A percentile compares a stretch with the other conserved stretches of the same genome.
These are phyloP conservation scores for Hydriomena furcata DNA, from an alignment of 2,888 invertebrate genomes.

Conservation along the genomic window DNA sequence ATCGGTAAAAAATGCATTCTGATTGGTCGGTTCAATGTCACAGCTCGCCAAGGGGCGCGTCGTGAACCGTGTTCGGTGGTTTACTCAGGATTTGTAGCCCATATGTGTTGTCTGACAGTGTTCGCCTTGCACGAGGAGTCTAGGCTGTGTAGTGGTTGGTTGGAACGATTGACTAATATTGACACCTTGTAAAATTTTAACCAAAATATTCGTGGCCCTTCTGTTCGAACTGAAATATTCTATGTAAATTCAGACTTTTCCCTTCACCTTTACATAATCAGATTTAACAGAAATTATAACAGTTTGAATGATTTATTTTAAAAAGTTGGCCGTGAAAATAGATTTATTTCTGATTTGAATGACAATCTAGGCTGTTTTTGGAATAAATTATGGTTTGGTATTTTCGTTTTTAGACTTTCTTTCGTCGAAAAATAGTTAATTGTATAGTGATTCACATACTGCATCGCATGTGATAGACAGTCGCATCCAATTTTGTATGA, in stretches of 20 bases:
- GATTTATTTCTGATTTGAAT: constrained; percentile 45
- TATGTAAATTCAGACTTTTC: constrained; percentile 40
- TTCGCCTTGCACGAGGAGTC: too few species aligned
- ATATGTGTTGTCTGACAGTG: too few species aligned
- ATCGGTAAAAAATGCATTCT: too few species aligned
- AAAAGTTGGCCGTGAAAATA: constrained; percentile 57
- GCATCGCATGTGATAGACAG: too few species aligned
- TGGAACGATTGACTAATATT: too few species aligned
- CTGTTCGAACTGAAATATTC: constrained; percentile 34
- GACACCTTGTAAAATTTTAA: not conserved
- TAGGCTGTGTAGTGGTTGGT: too few species aligned
- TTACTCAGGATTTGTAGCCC: too few species aligned
- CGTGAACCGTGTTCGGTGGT: too few species aligned
- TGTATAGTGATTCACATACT: too few species aligned
- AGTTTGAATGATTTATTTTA: constrained; percentile 68
- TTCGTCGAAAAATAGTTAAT: not conserved
- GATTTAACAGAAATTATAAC: constrained; percentile 68
- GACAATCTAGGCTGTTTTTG: constrained; percentile 37
- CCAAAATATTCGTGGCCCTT: constrained; percentile 6
- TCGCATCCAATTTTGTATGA: too few species aligned
- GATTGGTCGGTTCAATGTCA: too few species aligned
- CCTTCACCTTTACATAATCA: constrained; percentile 61
- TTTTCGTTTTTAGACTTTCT: constrained; percentile 1
- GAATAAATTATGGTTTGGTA: constrained; percentile 21
- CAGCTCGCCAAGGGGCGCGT: too few species aligned